phyloP scores from a whole-genome alignment of 2,113 vertebrate genomes.

The Peromyscus polionotus region DNA sequence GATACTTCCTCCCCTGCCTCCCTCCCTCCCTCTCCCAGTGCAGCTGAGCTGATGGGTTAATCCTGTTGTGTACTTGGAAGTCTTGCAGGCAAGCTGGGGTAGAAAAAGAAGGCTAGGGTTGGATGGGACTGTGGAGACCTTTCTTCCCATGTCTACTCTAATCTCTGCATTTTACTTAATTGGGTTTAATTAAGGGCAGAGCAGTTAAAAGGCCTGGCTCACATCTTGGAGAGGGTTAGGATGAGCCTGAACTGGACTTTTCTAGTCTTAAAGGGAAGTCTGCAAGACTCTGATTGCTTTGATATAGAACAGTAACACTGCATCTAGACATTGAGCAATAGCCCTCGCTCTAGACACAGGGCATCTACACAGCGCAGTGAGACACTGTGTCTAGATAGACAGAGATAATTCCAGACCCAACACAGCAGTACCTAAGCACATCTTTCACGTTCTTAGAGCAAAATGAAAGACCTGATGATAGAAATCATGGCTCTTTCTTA shows the following conservation, averaged over 20 bases:
- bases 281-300: not conserved
- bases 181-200: conserved; percentile 4
- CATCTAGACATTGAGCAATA: not conserved
- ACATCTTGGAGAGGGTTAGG: not conserved
- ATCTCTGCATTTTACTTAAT: conserved; percentile 38
- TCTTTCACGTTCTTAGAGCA: not conserved
- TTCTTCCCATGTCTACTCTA: not conserved
- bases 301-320: not conserved
- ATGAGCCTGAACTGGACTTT: not conserved
- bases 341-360: not conserved
- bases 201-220: conserved; percentile 18
- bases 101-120: not conserved
- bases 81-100: conserved; percentile 26
- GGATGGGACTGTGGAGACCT: not conserved
- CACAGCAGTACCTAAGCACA: not conserved
- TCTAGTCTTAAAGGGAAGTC: not conserved
- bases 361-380: not conserved
- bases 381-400: not conserved
- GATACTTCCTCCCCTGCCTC: conserved; percentile 77
- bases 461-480: not conserved
- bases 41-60: conserved; percentile 85
- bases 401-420: not conserved
- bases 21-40: conserved; percentile 75
- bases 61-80: conserved; percentile 78
- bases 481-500: not conserved